Base-by-base conservation (phyloP, 2,113 vertebrate species). In the Heterotilapia buettikoferi region DNA sequence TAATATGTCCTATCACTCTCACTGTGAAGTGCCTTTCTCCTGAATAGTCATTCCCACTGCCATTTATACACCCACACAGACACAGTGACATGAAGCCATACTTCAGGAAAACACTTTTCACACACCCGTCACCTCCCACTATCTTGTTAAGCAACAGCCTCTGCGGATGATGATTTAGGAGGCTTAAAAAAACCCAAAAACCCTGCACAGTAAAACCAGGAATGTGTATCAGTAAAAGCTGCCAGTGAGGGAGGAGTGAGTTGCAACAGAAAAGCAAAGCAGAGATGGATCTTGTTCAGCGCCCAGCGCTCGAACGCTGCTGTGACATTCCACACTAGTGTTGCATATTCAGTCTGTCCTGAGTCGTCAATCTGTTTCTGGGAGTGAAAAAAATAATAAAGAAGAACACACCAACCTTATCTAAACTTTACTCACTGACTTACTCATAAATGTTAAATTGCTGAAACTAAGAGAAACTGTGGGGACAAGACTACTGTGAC, bases 281-380 rank as follows among this genome's bases (percentile, higher is more conserved):
- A 86, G 87, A 45, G 54, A 80, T 52, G 47, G 80, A 87, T 50
- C 18, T 50, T 43, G 63, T 84, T 89, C 56, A 89, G 83, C 47
- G 6, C 21, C 80, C 18, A 10, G 56, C 26, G 24, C 84, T 94
- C 59, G 83, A 94, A 86, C 24, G 4, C 89, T 89, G 63, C 86
- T 91, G 95, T 84, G 92, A 95, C 92, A 95, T 96, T 96, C 93
- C 91, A 84, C 93, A 84, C 86, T 57, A 33, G 38, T 45, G 19
- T 21, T 80, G 31, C 57, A 89, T 61, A 90, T 93, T 95, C 86
- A 84, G 16, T 78, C 43, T n/a, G n/a, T n/a, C n/a, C n/a, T 3
- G 47, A 24, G 59, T 78, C 16, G 18, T 83, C 61, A 88, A 81
- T 73, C 52, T 7, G 83, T 53, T 29, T 3, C 68, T 78, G 66